Evolutionary conservation across 1,140 invertebrate genomes (phyloP).

Genomic region (Pogonus chalceus): DNA sequence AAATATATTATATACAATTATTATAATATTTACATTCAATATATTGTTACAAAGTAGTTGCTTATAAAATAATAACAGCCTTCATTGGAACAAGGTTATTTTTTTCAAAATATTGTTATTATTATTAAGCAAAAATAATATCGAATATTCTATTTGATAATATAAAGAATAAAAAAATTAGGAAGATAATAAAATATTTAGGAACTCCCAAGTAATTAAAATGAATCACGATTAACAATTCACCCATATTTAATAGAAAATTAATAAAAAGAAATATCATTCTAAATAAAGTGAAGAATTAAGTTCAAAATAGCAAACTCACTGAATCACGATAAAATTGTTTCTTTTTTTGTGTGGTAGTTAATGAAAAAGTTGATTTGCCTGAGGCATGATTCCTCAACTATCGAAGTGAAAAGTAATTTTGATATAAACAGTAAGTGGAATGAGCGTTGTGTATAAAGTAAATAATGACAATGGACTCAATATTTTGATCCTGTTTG

Average conservation of each 20-base stretch:
- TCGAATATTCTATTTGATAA: no score
- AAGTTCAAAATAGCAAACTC: background rate
- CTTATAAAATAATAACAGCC: no score
- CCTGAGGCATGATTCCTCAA: background rate
- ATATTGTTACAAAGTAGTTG: no score
- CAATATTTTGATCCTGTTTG: background rate
- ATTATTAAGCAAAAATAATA: no score
- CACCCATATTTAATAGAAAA: background rate
- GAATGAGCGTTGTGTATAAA: background rate
- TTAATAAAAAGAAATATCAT: background rate
- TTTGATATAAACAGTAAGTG: background rate
- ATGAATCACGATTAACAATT: background rate
- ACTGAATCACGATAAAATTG: background rate
- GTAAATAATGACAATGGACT: background rate
- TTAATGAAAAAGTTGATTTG: background rate
- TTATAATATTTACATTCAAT: no score
- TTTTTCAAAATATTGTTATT: no score
- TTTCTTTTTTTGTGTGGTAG: background rate
- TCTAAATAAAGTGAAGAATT: background rate
- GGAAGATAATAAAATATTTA: no score
- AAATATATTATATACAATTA: no score
- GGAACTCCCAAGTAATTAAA: no score
- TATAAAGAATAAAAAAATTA: no score
- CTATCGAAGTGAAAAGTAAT: background rate
- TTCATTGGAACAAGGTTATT: no score